A percentile compares a stretch with the other conserved stretches of the same genome.
Conservation (phyloP, 2,888 invertebrate species). For the Julus scandinavius region DNA sequence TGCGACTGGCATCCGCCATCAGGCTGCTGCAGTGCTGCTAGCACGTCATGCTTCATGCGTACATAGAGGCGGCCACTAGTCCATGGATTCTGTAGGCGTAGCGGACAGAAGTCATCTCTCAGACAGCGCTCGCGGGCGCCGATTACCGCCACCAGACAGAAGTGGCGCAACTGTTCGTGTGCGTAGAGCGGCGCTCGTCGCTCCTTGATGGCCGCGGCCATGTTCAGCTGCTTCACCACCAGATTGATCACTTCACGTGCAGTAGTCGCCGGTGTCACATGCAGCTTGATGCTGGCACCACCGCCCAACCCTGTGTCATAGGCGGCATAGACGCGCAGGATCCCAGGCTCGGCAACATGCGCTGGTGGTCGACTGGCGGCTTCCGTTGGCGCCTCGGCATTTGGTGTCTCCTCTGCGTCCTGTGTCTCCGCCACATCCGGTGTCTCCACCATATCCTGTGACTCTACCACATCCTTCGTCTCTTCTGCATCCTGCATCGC, state of each 20-base stretch:
- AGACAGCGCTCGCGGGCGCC: constrained; percentile 94
- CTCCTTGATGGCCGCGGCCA: constrained; percentile 85
- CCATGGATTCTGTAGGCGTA: constrained; percentile 92
- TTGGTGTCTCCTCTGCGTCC: constrained; percentile 19
- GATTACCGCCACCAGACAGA: constrained; percentile 94
- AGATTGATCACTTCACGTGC: constrained; percentile 95
- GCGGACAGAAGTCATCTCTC: constrained; percentile 91
- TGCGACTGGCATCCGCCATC: not conserved
- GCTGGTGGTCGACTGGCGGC: not conserved
- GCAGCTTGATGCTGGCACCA: constrained; percentile 92
- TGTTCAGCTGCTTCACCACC: constrained; percentile 94
- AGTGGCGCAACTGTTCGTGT: constrained; percentile 82
- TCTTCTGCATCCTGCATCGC: constrained; percentile 50
- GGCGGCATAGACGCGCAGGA: constrained; percentile 89
- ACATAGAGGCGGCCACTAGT: constrained; percentile 93
- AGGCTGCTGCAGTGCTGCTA: constrained; percentile 83
- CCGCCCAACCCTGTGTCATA: constrained; percentile 94
- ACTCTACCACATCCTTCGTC: constrained; percentile 58
- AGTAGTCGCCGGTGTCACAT: constrained; percentile 91
- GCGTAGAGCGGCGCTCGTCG: constrained; percentile 81
- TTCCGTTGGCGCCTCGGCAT: constrained; percentile 51
- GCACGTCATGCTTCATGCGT: constrained; percentile 86
- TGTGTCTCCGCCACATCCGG: no score
- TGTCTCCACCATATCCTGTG: no score
- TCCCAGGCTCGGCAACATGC: constrained; percentile 60